Percentiles rank a stretch among this genome's conserved stretches.
These are phyloP conservation scores for Knipowitschia caucasica DNA, from an alignment of 2,797 vertebrate genomes.

Conservation along the genomic window DNA sequence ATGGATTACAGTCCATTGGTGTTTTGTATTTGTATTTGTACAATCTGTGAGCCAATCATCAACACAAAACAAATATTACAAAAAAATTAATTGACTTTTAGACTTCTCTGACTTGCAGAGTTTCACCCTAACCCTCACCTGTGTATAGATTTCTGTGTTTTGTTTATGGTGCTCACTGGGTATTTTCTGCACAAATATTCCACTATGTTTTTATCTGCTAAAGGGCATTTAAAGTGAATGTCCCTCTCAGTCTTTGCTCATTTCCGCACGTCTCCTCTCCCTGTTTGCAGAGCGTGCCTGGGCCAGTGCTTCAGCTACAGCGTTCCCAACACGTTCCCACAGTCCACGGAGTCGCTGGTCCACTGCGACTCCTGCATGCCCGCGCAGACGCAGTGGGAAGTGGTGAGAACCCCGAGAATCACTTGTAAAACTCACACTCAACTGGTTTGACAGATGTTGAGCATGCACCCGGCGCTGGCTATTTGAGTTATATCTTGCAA, in stretches of 20 bases:
- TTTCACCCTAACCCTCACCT: too few species aligned
- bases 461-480: conserved; percentile 1
- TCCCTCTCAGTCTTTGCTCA: neutral
- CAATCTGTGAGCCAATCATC: too few species aligned
- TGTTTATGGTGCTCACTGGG: too few species aligned
- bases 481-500: conserved; percentile 7
- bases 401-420: conserved; percentile 80
- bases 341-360: conserved; percentile 95
- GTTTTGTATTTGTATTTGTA: too few species aligned
- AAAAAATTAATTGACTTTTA: too few species aligned
- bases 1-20: too few species aligned
- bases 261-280: conserved; percentile 20
- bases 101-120: too few species aligned
- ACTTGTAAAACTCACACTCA: conserved; percentile 40
- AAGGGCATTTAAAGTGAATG: too few species aligned
- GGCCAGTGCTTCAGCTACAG: conserved; percentile 99
- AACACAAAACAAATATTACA: too few species aligned
- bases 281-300: conserved; percentile 85
- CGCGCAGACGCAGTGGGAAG: conserved; percentile 95
- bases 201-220: too few species aligned
- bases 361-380: conserved; percentile 99
- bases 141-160: too few species aligned
- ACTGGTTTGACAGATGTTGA: conserved; percentile 24
- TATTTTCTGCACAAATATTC: too few species aligned
- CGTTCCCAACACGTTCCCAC: conserved; percentile 97